Evolutionary conservation across 2,888 invertebrate species (phyloP), one percentile per base, ranked within the genome.

Genomic region (Lamellibrachia satsuma): DNA sequence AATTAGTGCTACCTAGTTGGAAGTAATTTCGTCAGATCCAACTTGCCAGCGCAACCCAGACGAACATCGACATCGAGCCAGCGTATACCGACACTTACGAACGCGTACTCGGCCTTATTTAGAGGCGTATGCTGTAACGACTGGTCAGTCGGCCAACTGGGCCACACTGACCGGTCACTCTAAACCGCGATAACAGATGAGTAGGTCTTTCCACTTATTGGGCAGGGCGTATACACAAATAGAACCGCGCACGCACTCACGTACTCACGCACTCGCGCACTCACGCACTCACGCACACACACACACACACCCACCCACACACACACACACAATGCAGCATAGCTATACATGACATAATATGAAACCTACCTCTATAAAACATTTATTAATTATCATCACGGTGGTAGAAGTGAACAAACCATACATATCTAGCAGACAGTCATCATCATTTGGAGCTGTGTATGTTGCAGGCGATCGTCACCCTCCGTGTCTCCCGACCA

Each of bases 151-250:
- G 75, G 75, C 39, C 39, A 75, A 75, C 75, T 75, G 22, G n/a
- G 22, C 75, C 22, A 15, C 15, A 22, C 3, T 22, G 75, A 75
- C 75, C 75, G 75, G 75, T 75, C 75, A 75, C 75, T 11, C 22
- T 75, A 75, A 75, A 75, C 75, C 75, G 75, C 75, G 75, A 75
- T 75, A 75, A 75, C 75, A 75, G 75, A 75, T 6, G 75, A 75
- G 75, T 22, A 75, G 11, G 75, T n/a, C 15, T 75, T 75, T 75
- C 75, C 15, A n/a, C 15, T 75, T 75, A 22, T 75, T 75, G 22
- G 75, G 75, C 22, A 39, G 39, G 22, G 75, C 75, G n/a, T 6
- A 22, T 22, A 75, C 75, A 6, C 2, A 6, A 6, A 15, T 22
- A 22, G 22, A 15, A 3, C 3, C 15, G 75, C 3, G 75, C 2